phyloP scores from a whole-genome alignment of 2,888 invertebrate species.

The Cephus runcator region DNA sequence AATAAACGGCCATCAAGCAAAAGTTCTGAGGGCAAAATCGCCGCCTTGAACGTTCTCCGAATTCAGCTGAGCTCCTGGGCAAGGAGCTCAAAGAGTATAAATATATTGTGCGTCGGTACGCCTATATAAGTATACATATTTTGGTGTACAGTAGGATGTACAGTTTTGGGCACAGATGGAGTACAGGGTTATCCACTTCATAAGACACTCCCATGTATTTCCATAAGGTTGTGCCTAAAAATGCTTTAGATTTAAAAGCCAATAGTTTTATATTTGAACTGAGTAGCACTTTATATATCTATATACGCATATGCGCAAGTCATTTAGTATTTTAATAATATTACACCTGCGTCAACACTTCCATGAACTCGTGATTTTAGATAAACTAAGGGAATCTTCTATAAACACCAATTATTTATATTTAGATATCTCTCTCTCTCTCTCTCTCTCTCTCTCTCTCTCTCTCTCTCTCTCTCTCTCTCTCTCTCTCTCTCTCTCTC shows the following conservation, averaged over 20 bases:
- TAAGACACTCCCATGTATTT: neutral
- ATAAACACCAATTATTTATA: neutral
- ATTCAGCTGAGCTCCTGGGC: neutral
- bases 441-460: neutral
- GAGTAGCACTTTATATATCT: neutral
- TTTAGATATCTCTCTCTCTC: neutral
- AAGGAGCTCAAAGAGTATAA: neutral
- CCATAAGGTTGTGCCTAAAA: neutral
- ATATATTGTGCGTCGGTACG: neutral
- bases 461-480: neutral
- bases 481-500: neutral
- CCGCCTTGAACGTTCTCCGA: neutral
- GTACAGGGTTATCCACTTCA: neutral
- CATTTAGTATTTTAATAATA: neutral
- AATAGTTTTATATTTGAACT: neutral
- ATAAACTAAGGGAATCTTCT: neutral
- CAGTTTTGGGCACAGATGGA: neutral
- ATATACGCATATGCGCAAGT: neutral
- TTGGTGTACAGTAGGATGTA: neutral
- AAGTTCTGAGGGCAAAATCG: neutral
- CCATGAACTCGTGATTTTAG: neutral
- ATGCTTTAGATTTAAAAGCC: neutral
- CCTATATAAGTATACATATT: neutral
- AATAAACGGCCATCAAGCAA: neutral
- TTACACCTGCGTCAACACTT: neutral